Evolutionary conservation across 2,888 invertebrate species (phyloP).

Genomic region (Troides helena): DNA sequence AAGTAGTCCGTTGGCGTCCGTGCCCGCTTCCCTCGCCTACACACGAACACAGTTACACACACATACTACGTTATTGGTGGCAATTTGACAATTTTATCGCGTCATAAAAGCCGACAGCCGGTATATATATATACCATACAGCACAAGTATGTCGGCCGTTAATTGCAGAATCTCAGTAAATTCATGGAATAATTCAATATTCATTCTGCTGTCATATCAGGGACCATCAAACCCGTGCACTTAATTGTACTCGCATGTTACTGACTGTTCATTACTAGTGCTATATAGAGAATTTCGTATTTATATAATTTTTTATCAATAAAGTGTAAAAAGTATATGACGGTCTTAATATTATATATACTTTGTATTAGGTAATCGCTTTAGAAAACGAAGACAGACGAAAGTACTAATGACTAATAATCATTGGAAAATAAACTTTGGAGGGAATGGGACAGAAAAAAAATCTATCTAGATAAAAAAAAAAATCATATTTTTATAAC

Average conservation of each 20-base stretch:
- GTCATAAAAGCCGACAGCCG: conserved; percentile 25
- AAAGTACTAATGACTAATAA: too few species aligned
- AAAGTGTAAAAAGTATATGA: too few species aligned
- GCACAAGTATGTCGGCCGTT: conserved; percentile 36
- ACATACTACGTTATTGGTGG: conserved; percentile 23
- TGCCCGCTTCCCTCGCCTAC: conserved; percentile 18
- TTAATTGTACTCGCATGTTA: conserved; percentile 22
- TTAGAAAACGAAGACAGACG: too few species aligned
- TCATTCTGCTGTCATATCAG: conserved; percentile 51
- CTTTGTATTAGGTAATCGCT: too few species aligned
- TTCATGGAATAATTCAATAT: conserved; percentile 61
- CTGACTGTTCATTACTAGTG: conserved; percentile 24
- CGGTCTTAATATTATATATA: too few species aligned
- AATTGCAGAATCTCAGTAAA: conserved; percentile 58
- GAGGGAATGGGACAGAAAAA: too few species aligned
- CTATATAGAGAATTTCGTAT: neutral
- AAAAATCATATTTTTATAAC: too few species aligned
- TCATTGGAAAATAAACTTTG: too few species aligned
- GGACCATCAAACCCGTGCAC: conserved; percentile 45
- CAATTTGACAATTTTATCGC: conserved; percentile 32
- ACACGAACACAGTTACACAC: conserved; percentile 2
- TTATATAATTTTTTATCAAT: too few species aligned
- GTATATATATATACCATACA: neutral
- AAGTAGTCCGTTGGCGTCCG: conserved; percentile 21
- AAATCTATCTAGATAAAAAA: too few species aligned